These are phyloP conservation scores for Sminthurides aquaticus DNA, from an alignment of 2,888 invertebrate species.

Conservation along the genomic window DNA sequence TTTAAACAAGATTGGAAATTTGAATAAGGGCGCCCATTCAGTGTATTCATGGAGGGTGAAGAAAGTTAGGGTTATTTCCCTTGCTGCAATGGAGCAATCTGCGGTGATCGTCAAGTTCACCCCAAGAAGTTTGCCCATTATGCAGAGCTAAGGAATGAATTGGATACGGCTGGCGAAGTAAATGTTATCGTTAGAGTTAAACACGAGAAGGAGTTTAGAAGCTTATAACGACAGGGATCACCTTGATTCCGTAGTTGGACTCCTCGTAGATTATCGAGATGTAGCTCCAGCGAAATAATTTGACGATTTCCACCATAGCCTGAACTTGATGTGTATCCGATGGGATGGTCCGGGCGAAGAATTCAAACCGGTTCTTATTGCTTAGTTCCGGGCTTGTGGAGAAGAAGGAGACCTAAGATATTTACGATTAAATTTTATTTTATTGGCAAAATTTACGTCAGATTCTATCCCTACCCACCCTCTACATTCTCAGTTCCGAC, in stretches of 20 bases:
- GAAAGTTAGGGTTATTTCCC: not conserved
- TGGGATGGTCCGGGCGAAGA: conserved; percentile 87
- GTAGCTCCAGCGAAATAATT: conserved; percentile 81
- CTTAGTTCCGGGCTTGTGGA: conserved; percentile 90
- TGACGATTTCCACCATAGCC: conserved; percentile 89
- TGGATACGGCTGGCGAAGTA: not conserved
- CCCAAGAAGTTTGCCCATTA: not conserved
- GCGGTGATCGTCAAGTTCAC: not conserved
- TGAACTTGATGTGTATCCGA: conserved; percentile 90
- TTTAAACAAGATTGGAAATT: not conserved
- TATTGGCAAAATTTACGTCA: not conserved
- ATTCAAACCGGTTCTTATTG: conserved; percentile 89
- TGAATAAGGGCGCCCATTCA: not conserved
- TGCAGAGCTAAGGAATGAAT: too few species aligned
- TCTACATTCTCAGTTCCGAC: too few species aligned
- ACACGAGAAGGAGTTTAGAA: not conserved
- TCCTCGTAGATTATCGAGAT: conserved; percentile 93
- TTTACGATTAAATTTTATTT: conserved; percentile 5
- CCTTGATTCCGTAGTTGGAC: conserved; percentile 92
- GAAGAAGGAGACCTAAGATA: conserved; percentile 79
- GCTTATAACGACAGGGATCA: conserved; percentile 46
- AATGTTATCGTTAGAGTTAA: not conserved
- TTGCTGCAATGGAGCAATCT: not conserved
- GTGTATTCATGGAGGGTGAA: not conserved
- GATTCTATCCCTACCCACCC: too few species aligned